Evolutionary conservation across 2,113 vertebrate genomes (phyloP).

Genomic region (Benitochromis conjunctus): DNA sequence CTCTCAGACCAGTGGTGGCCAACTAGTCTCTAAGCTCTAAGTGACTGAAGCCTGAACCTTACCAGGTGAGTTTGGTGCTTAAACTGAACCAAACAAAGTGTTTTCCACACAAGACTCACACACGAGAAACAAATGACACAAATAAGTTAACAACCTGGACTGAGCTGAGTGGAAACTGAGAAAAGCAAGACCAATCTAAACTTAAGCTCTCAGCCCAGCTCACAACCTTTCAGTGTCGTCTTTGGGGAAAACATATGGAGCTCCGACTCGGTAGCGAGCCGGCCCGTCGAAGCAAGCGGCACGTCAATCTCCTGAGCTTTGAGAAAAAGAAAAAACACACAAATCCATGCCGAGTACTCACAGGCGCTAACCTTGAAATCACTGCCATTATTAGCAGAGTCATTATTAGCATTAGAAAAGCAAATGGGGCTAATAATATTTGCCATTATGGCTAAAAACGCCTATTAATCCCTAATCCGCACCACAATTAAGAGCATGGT

Average conservation of each 20-base stretch:
- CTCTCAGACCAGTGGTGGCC: background rate
- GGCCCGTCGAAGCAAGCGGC: constrained; percentile 43
- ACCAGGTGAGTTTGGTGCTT: background rate
- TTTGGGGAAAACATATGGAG: constrained; percentile 60
- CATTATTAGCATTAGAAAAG: constrained; percentile 77
- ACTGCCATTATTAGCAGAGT: constrained; percentile 66
- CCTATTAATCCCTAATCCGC: constrained; percentile 79
- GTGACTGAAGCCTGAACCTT: background rate
- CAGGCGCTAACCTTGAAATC: constrained; percentile 69
- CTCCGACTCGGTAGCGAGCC: constrained; percentile 38
- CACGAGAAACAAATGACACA: background rate
- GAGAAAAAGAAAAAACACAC: background rate
- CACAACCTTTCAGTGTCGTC: constrained; percentile 11
- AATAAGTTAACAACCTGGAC: background rate
- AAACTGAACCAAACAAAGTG: background rate
- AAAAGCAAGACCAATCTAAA: background rate
- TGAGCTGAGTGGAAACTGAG: background rate
- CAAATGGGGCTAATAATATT: constrained; percentile 77
- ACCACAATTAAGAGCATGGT: constrained; percentile 71
- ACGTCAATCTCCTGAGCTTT: constrained; percentile 63
- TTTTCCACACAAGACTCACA: background rate
- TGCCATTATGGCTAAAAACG: constrained; percentile 74
- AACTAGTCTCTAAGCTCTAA: background rate
- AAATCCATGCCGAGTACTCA: constrained; percentile 38
- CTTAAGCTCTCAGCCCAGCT: background rate